Conservation (phyloP, 2,888 invertebrate genomes). For the Lysandra coridon region DNA sequence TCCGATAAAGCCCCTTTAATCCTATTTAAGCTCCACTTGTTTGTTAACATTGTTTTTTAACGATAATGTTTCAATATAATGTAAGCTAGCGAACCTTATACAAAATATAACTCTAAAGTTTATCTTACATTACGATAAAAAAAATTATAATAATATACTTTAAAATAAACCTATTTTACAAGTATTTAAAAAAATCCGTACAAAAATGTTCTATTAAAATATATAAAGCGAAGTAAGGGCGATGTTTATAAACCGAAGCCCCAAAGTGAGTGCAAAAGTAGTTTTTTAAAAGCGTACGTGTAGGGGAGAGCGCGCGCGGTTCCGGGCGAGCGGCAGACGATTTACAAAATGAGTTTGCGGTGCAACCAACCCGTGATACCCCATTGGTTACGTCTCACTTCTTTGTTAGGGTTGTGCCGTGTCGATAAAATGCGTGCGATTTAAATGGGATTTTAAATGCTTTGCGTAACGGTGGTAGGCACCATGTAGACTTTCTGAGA, state of each 20-base stretch:
- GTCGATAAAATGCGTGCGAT: neutral
- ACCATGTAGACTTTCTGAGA: too few species aligned
- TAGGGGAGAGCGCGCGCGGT: slow-evolving; percentile 73
- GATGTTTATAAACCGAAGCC: slow-evolving; percentile 15
- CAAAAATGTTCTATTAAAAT: neutral
- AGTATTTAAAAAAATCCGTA: neutral
- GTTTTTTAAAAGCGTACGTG: slow-evolving; percentile 15
- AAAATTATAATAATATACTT: too few species aligned
- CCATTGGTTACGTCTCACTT: slow-evolving; percentile 80
- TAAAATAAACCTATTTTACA: neutral
- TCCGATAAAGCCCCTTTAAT: neutral
- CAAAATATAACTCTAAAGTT: too few species aligned
- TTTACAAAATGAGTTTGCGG: slow-evolving; percentile 81
- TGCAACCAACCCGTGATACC: slow-evolving; percentile 77
- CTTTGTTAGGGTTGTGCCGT: slow-evolving; percentile 58
- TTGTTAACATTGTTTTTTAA: neutral
- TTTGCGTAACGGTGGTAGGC: too few species aligned
- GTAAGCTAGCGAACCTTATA: neutral
- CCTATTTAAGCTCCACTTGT: neutral
- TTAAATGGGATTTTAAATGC: neutral
- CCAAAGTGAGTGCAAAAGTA: slow-evolving; percentile 24
- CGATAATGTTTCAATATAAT: neutral
- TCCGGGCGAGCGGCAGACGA: slow-evolving; percentile 74
- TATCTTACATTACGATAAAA: too few species aligned
- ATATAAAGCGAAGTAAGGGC: neutral